Conservation (phyloP, 2,888 invertebrate genomes). For the Cheilosia grossa region DNA sequence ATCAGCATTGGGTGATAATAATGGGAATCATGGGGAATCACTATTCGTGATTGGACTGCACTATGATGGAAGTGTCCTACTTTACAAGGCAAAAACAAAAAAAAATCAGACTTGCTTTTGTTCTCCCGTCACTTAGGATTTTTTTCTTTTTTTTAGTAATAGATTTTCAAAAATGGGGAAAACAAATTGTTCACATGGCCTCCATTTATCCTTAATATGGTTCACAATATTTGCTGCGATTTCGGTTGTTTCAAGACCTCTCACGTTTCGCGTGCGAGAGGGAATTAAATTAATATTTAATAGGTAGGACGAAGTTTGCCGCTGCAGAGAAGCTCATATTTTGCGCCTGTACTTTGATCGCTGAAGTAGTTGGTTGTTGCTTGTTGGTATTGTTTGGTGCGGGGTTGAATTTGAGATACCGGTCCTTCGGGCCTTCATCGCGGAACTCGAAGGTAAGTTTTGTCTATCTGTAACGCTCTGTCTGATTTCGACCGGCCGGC, state of each 20-base stretch:
- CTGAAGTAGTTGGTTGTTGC: background rate
- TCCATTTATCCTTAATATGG: constrained; percentile 17
- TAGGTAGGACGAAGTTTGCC: constrained; percentile 11
- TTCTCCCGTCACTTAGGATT: background rate
- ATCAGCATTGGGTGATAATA: constrained; percentile 61
- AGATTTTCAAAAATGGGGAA: constrained; percentile 37
- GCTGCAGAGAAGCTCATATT: background rate
- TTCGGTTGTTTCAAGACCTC: background rate
- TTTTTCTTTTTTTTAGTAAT: constrained; percentile 24
- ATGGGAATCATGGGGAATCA: constrained; percentile 66
- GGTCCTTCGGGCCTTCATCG: too few relatives aligned
- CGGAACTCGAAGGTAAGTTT: too few relatives aligned
- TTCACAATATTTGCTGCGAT: background rate
- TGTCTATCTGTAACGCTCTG: too few relatives aligned
- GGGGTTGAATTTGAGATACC: too few relatives aligned
- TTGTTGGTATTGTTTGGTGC: too few relatives aligned
- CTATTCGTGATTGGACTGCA: constrained; percentile 65
- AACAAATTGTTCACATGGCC: constrained; percentile 22
- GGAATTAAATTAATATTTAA: constrained; percentile 48
- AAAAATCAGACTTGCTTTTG: background rate
- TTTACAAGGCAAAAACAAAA: too few relatives aligned
- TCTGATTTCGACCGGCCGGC: too few relatives aligned
- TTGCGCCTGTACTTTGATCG: background rate
- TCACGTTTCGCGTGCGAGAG: constrained; percentile 22
- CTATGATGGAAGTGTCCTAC: constrained; percentile 6